A percentile compares a stretch with the other conserved stretches of the same genome.
phyloP scores from a whole-genome alignment of 2,888 invertebrate genomes.

The Drosophila seclusa region DNA sequence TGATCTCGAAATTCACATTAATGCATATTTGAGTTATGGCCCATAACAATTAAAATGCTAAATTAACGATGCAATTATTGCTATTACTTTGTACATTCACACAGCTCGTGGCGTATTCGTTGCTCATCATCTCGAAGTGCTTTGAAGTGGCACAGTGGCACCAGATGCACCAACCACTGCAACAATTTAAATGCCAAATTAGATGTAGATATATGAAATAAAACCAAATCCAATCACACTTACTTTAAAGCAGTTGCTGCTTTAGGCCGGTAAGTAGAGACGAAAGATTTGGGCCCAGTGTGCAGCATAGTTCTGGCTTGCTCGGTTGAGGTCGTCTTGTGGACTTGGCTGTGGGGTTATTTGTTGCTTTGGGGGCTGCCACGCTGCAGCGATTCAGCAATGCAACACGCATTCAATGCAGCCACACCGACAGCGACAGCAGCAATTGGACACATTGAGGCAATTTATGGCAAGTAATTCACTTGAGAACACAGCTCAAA shows the following conservation, averaged over 20 bases:
- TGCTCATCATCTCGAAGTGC: constrained; percentile 6
- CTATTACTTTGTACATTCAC: constrained; percentile 38
- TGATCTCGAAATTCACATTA: constrained; percentile 50
- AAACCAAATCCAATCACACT: background rate
- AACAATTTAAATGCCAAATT: background rate
- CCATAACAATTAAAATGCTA: constrained; percentile 57
- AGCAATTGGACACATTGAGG: constrained; percentile 26
- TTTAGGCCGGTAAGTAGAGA: background rate
- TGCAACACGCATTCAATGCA: constrained; percentile 36
- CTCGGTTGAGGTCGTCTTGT: constrained; percentile 49
- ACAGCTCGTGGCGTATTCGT: constrained; percentile 15
- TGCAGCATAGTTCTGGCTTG: constrained; percentile 28
- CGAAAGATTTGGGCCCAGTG: constrained; percentile 24
- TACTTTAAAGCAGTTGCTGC: background rate
- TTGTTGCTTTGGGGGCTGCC: constrained; percentile 17
- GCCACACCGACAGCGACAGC: constrained; percentile 1
- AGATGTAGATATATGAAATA: background rate
- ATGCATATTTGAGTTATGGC: constrained; percentile 51
- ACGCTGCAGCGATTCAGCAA: background rate
- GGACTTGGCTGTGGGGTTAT: constrained; percentile 40
- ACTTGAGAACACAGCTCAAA: constrained; percentile 38
- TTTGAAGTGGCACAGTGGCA: constrained; percentile 31
- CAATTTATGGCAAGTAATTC: constrained; percentile 63
- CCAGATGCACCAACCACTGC: constrained; percentile 5
- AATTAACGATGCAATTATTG: constrained; percentile 39